phyloP scores from a whole-genome alignment of 2,888 invertebrate genomes.

The Cryptus viduatorius region DNA sequence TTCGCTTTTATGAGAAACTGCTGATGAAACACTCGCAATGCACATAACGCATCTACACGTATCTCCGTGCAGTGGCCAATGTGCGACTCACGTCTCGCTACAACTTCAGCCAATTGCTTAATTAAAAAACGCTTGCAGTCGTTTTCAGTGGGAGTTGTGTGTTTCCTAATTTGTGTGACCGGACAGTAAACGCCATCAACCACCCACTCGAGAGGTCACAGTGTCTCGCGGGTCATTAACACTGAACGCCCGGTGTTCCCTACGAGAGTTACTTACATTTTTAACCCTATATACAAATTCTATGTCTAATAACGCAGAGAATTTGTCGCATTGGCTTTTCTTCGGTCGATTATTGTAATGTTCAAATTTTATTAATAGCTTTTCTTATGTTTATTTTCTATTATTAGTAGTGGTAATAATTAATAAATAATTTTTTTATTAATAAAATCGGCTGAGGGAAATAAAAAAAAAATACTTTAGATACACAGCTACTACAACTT shows the following conservation, averaged over 20 bases:
- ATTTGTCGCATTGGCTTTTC: no score
- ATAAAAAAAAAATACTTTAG: no score
- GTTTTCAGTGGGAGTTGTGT: constrained; percentile 71
- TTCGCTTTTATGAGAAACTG: constrained; percentile 25
- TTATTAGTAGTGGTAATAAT: no score
- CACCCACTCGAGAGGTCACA: constrained; percentile 53
- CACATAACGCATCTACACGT: background rate
- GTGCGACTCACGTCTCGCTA: constrained; percentile 67
- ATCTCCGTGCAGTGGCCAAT: constrained; percentile 11
- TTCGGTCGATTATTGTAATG: no score
- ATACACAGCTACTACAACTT: no score
- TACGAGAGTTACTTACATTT: constrained; percentile 9
- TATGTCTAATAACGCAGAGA: no score
- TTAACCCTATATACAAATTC: background rate
- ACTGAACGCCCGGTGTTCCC: constrained; percentile 29
- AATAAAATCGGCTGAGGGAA: no score
- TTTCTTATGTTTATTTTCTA: no score
- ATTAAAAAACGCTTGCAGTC: constrained; percentile 76
- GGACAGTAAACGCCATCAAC: constrained; percentile 70
- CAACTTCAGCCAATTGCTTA: constrained; percentile 75
- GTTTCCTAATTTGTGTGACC: constrained; percentile 81
- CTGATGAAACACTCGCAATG: constrained; percentile 17
- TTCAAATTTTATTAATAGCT: no score
- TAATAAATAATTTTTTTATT: no score
- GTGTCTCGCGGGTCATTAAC: constrained; percentile 66